Conservation (phyloP, 2,888 invertebrate genomes). For the Plemyria rubiginata region DNA sequence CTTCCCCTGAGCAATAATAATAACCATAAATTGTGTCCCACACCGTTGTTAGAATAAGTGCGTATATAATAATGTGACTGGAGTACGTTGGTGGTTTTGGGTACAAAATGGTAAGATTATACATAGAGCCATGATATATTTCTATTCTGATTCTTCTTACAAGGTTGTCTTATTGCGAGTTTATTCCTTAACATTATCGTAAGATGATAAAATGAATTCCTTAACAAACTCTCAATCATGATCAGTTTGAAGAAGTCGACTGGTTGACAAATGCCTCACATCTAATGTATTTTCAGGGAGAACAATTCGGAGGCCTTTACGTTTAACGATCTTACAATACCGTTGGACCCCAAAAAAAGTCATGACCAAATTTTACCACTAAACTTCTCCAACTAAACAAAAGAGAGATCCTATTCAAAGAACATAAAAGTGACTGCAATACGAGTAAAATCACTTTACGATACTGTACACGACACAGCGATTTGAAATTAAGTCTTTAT, state of each 20-base stretch:
- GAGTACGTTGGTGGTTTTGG: slow-evolving; percentile 17
- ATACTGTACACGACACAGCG: slow-evolving; percentile 42
- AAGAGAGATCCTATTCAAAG: slow-evolving; percentile 25
- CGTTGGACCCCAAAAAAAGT: too few species aligned
- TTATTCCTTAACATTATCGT: too few species aligned
- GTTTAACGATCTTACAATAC: too few species aligned
- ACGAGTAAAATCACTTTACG: slow-evolving; percentile 42
- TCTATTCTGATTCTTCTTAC: too few species aligned
- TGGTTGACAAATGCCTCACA: too few species aligned
- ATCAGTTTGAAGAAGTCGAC: too few species aligned
- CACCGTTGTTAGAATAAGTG: slow-evolving; percentile 33
- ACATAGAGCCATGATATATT: neutral
- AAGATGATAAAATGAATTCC: too few species aligned
- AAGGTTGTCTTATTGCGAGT: too few species aligned
- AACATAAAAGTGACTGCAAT: slow-evolving; percentile 30
- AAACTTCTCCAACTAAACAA: slow-evolving; percentile 26
- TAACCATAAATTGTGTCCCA: slow-evolving; percentile 71
- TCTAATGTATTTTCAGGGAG: too few species aligned
- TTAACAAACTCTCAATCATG: too few species aligned
- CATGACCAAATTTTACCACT: neutral
- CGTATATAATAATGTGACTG: slow-evolving; percentile 37
- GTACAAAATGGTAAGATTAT: slow-evolving; percentile 10
- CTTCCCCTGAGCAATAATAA: slow-evolving; percentile 73
- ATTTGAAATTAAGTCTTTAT: slow-evolving; percentile 79
- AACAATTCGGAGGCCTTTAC: too few species aligned